Conservation (phyloP, 2,888 invertebrate genomes). For the Coleophora deauratella region DNA sequence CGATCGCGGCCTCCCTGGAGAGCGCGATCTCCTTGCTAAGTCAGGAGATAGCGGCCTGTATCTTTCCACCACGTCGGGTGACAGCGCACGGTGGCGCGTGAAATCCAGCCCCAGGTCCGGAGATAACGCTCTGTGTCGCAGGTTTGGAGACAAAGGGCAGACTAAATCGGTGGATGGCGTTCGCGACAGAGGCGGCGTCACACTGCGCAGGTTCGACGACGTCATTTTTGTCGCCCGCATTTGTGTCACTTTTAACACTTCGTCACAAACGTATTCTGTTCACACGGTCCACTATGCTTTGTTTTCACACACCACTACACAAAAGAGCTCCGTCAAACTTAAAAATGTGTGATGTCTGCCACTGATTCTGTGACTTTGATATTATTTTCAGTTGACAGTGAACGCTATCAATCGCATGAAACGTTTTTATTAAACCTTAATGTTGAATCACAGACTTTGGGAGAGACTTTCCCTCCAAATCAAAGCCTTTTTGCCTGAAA, state of each 20-base stretch:
- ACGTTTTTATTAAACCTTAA: too few species aligned
- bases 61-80: conserved; percentile 52
- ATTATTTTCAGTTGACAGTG: too few species aligned
- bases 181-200: conserved; percentile 66
- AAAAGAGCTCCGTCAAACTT: too few species aligned
- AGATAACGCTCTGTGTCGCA: conserved; percentile 48
- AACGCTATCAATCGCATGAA: too few species aligned
- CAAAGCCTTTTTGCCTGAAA: too few species aligned
- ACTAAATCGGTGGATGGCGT: conserved; percentile 58
- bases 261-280: conserved; percentile 14
- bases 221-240: conserved; percentile 70
- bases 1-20: conserved; percentile 79
- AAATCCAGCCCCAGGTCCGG: conserved; percentile 54
- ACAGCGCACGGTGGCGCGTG: conserved; percentile 44
- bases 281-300: conserved; percentile 9
- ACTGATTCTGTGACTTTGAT: too few species aligned
- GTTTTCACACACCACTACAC: conserved; percentile 4
- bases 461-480: too few species aligned
- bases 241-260: conserved; percentile 24
- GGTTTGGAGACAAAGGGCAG: conserved; percentile 49
- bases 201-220: conserved; percentile 65
- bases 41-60: conserved; percentile 61
- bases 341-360: too few species aligned
- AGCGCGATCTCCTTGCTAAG: conserved; percentile 53
- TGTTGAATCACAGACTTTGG: too few species aligned